Conservation (phyloP, 2,797 vertebrate species). For the Anabacerthia variegaticeps region DNA sequence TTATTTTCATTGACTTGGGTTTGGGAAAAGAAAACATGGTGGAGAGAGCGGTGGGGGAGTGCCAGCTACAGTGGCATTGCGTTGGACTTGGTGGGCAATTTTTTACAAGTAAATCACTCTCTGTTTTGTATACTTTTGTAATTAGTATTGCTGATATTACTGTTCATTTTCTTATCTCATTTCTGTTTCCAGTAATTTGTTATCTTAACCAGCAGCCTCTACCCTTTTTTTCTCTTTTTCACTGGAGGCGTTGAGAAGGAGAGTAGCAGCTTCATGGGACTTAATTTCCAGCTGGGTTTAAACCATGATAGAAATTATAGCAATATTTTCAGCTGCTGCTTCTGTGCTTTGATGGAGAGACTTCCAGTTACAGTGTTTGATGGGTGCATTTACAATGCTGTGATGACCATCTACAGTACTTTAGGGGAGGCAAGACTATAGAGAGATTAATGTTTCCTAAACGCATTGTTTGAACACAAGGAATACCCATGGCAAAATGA, state of each 20-base stretch:
- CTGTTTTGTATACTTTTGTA: not conserved
- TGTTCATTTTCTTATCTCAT: not conserved
- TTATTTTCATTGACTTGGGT: not conserved
- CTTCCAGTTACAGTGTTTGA: not conserved
- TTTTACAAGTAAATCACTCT: not conserved
- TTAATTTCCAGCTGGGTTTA: not conserved
- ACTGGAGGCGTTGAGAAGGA: not conserved
- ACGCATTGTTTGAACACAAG: not conserved
- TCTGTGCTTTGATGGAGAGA: not conserved
- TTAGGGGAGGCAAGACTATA: not conserved
- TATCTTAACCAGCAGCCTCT: not conserved
- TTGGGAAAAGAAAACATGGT: not conserved
- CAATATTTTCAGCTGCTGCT: not conserved
- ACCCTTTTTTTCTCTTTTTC: not conserved
- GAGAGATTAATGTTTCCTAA: not conserved
- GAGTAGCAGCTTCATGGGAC: accelerated
- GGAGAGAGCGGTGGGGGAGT: too few relatives aligned
- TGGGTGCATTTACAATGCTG: accelerated
- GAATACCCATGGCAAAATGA: not conserved
- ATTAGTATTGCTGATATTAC: not conserved
- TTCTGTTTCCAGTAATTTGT: not conserved
- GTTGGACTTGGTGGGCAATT: not conserved
- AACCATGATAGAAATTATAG: not conserved
- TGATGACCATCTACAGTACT: not conserved
- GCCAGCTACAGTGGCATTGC: not conserved